Evolutionary conservation across 1,140 invertebrate species (phyloP), one percentile per base, ranked within the genome.

Genomic region (Diachasma alloeum): DNA sequence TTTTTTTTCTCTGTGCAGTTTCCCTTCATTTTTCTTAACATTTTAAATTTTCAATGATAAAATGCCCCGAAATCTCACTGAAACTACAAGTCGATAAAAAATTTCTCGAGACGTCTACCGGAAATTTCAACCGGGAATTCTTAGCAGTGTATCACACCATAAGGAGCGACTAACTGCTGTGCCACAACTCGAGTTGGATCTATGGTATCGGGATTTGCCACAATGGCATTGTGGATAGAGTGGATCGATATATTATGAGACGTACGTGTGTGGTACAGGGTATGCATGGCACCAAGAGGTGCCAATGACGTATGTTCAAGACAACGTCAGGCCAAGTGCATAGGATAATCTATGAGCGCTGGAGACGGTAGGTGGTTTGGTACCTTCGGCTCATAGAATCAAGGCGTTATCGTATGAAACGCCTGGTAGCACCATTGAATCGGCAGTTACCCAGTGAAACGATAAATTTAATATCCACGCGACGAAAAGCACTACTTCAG

Each of bases 401-500:
- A 24, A 63, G 59, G 59, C 66, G 66, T 75, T 75, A 75, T 75
- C 74, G 24, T 68, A 48, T 22, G 59, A 56, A 46, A 75, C 74
- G 67, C 74, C 69, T 75, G 74, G 68, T 26, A 36, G 67, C 42
- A 53, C 67, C 63, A 70, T 70, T 69, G 26, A 75, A 42, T 69
- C 59, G 59, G 15, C 74, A 53, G 63, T 75, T 46, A 46, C 26
- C 53, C n/a, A 24, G 66, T 53, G n/a, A 56, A 53, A 69, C 56
- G 66, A 70, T 75, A 75, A 56, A 75, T 75, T 46, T 67, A 37
- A 36, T 69, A 75, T 75, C 42, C 15, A 48, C 37, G 9, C 36
- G 22, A 53, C 11, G 59, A 31, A 26, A 26, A 31, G 59, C 24
- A 63, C 59, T 19, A 63, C 59, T 63, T 63, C 59, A 15, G 59